Conservation (phyloP, 1,140 invertebrate genomes). For the Mycetomoellerius zeteki region DNA sequence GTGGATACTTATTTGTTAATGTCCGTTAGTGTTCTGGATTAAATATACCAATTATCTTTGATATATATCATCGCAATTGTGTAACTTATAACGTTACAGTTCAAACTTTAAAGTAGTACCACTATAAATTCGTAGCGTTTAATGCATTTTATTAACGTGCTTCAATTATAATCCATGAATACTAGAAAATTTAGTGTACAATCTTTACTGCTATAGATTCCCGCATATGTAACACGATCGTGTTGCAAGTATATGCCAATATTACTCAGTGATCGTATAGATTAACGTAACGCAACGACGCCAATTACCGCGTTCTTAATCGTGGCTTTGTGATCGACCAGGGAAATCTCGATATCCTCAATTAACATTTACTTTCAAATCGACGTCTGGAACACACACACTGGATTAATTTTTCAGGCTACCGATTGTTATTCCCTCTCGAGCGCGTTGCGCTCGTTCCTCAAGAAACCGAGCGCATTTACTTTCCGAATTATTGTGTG, state of each 20-base stretch:
- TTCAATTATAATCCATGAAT: constrained; percentile 53
- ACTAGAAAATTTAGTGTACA: constrained; percentile 29
- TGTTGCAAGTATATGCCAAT: constrained; percentile 46
- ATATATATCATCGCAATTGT: background rate
- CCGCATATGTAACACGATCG: constrained; percentile 17
- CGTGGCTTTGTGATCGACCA: constrained; percentile 52
- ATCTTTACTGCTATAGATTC: constrained; percentile 29
- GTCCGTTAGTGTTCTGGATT: background rate
- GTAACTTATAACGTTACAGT: constrained; percentile 21
- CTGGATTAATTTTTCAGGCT: constrained; percentile 35
- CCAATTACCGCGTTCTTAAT: constrained; percentile 59
- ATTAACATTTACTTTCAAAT: constrained; percentile 61
- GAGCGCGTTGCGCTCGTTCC: background rate
- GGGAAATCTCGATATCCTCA: constrained; percentile 31
- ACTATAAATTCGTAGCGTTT: constrained; percentile 26
- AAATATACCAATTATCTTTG: background rate
- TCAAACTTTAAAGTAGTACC: background rate
- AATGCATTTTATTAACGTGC: constrained; percentile 24
- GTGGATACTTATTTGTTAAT: background rate
- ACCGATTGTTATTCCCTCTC: constrained; percentile 7
- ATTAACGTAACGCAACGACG: constrained; percentile 22
- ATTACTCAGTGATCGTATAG: constrained; percentile 47
- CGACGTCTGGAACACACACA: constrained; percentile 21
- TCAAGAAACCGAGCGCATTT: background rate
- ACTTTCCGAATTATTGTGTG: background rate